phyloP scores from a whole-genome alignment of 1,140 invertebrate species.

The Ephestia elutella region DNA sequence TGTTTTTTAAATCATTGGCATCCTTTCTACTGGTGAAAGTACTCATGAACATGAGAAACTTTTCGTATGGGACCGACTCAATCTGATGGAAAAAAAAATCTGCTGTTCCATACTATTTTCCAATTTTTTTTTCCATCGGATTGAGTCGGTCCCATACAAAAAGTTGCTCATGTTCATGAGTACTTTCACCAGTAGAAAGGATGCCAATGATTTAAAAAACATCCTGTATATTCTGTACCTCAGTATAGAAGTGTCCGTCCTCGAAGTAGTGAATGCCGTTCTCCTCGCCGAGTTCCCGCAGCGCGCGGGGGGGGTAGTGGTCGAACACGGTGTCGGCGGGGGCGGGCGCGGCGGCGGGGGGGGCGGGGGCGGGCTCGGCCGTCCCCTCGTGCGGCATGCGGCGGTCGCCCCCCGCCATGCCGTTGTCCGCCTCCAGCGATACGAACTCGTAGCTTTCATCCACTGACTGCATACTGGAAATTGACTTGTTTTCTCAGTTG shows the following conservation, averaged over 20 bases:
- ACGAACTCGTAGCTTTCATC: slow-evolving; percentile 70
- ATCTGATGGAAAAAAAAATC: too few relatives aligned
- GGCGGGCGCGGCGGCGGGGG: slow-evolving; percentile 9
- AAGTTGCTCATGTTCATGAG: too few relatives aligned
- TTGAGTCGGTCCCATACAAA: too few relatives aligned
- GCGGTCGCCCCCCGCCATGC: slow-evolving; percentile 41
- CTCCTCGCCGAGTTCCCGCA: slow-evolving; percentile 77
- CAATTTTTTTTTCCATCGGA: too few relatives aligned
- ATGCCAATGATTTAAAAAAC: too few relatives aligned
- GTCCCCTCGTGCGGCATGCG: slow-evolving; percentile 21
- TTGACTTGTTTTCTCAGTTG: background rate
- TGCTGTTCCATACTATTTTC: too few relatives aligned
- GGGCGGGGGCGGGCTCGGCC: slow-evolving; percentile 17
- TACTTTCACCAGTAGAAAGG: too few relatives aligned
- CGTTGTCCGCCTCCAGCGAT: slow-evolving; percentile 51
- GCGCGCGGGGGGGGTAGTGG: slow-evolving; percentile 57
- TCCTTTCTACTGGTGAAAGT: too few relatives aligned
- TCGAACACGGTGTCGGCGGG: slow-evolving; percentile 45
- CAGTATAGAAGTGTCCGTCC: slow-evolving; percentile 95
- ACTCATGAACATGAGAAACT: too few relatives aligned
- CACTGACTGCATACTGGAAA: slow-evolving; percentile 65
- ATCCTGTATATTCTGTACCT: slow-evolving; percentile 76
- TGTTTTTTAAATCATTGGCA: too few relatives aligned
- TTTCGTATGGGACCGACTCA: too few relatives aligned
- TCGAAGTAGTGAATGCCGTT: slow-evolving; percentile 91